Percentiles rank a stretch among this genome's conserved stretches.
Evolutionary conservation across 2,888 invertebrate genomes (phyloP).

Genomic region (Leptogaster cylindrica): DNA sequence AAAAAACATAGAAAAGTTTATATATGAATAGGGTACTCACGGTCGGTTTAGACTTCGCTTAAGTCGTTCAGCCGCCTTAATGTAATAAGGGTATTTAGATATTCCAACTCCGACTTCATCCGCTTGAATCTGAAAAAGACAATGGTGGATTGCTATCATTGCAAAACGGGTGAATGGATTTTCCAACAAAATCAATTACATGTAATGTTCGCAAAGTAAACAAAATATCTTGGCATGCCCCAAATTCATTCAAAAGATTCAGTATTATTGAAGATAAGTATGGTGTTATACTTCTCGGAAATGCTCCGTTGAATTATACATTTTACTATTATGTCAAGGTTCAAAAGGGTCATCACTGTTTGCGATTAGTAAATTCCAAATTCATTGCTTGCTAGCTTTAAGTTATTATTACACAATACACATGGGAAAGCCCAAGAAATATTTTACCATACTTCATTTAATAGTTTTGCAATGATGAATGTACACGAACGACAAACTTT

Average conservation of each 20-base stretch:
- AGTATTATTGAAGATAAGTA: conserved; percentile 8
- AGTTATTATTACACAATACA: too few relatives aligned
- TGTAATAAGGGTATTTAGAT: conserved; percentile 49
- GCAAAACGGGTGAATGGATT: too few relatives aligned
- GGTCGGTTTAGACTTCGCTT: conserved; percentile 57
- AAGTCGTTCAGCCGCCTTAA: conserved; percentile 50
- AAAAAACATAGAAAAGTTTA: too few relatives aligned
- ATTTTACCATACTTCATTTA: not conserved
- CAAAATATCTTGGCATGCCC: conserved; percentile 27
- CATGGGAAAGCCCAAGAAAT: conserved; percentile 1
- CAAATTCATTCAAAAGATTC: conserved; percentile 7
- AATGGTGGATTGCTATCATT: conserved; percentile 6
- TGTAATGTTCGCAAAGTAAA: conserved; percentile 8
- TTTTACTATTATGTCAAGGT: conserved; percentile 27
- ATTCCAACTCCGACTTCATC: conserved; percentile 49
- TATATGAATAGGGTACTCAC: too few relatives aligned
- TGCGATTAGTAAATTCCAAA: conserved; percentile 41
- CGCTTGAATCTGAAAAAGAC: conserved; percentile 43
- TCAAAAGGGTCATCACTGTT: conserved; percentile 43
- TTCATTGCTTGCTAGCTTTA: conserved; percentile 27
- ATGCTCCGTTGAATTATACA: conserved; percentile 6
- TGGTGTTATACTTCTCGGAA: not conserved
- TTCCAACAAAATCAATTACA: too few relatives aligned
- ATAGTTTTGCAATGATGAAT: conserved; percentile 14
- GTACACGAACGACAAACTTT: conserved; percentile 2